These are phyloP conservation scores for Melanotaenia boesemani DNA, from an alignment of 2,797 vertebrate genomes.

Conservation along the genomic window DNA sequence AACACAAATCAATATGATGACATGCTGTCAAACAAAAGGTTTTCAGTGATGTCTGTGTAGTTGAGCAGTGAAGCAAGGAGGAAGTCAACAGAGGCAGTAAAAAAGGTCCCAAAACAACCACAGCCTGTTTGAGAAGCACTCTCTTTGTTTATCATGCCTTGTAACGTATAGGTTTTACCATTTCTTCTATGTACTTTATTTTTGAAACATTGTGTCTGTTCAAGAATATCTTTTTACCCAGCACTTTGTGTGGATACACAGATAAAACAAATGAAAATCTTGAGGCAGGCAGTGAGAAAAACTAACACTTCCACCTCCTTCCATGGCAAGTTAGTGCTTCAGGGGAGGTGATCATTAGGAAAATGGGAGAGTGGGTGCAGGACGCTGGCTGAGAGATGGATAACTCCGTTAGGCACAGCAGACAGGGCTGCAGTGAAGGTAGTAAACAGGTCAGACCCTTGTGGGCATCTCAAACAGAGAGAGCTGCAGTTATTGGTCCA, in stretches of 20 bases:
- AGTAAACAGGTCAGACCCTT: slow-evolving; percentile 74
- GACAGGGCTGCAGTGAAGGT: slow-evolving; percentile 68
- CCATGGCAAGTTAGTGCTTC: slow-evolving; percentile 62
- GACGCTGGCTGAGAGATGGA: slow-evolving; percentile 75
- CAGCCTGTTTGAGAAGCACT: slow-evolving; percentile 12
- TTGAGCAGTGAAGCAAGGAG: slow-evolving; percentile 42
- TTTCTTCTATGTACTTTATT: neutral
- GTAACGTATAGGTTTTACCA: slow-evolving; percentile 10
- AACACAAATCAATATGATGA: slow-evolving; percentile 61
- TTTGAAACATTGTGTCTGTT: neutral
- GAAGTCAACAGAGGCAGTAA: slow-evolving; percentile 21
- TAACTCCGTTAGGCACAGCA: slow-evolving; percentile 70
- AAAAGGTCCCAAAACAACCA: slow-evolving; percentile 19
- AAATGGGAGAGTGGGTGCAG: slow-evolving; percentile 68
- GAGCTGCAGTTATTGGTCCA: slow-evolving; percentile 50
- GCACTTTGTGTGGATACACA: slow-evolving; percentile 11
- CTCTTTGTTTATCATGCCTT: slow-evolving; percentile 6
- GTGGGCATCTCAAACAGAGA: slow-evolving; percentile 50
- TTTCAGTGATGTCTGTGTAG: slow-evolving; percentile 31
- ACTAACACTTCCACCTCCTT: slow-evolving; percentile 50
- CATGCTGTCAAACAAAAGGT: slow-evolving; percentile 51
- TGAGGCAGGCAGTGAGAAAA: slow-evolving; percentile 26
- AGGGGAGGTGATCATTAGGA: slow-evolving; percentile 75
- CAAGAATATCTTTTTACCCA: slow-evolving; percentile 5
- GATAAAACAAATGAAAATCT: slow-evolving; percentile 13